Evolutionary conservation across 2,888 invertebrate genomes (phyloP).

Genomic region (Drosophila tanythrix): DNA sequence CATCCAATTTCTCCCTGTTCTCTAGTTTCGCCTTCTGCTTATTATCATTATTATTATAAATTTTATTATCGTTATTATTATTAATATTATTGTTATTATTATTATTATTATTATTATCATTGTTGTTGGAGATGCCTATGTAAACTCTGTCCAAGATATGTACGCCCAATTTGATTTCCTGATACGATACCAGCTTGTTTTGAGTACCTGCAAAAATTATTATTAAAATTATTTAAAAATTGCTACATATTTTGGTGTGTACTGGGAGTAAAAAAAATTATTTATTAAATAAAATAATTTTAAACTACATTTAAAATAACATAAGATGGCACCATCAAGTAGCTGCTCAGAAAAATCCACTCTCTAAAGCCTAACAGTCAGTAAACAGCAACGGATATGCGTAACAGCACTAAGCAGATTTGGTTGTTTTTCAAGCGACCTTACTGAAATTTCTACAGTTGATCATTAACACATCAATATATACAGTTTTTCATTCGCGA

Average conservation of each 20-base stretch:
- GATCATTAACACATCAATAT: background rate
- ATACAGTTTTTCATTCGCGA: background rate
- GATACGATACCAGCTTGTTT: slow-evolving; percentile 84
- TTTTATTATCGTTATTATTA: slow-evolving; percentile 21
- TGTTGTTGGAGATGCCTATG: slow-evolving; percentile 87
- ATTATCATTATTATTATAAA: slow-evolving; percentile 34
- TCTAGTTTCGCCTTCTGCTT: slow-evolving; percentile 26
- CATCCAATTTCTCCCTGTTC: slow-evolving; percentile 87
- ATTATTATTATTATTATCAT: slow-evolving; percentile 9
- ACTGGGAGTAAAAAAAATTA: too few relatives aligned
- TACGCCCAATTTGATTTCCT: slow-evolving; percentile 88
- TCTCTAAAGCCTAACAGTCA: background rate
- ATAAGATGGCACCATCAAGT: background rate
- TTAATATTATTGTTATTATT: slow-evolving; percentile 33
- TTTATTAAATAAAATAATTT: background rate
- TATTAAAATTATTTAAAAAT: background rate
- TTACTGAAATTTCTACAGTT: background rate
- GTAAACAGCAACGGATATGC: background rate
- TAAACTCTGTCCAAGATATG: slow-evolving; percentile 94
- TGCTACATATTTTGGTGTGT: background rate
- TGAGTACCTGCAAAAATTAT: slow-evolving; percentile 69
- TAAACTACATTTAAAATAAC: background rate
- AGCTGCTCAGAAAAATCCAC: too few relatives aligned
- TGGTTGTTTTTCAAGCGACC: background rate
- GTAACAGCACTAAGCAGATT: too few relatives aligned